Evolutionary conservation across 1,140 invertebrate species (phyloP).

Genomic region (Drosophila albomicans): DNA sequence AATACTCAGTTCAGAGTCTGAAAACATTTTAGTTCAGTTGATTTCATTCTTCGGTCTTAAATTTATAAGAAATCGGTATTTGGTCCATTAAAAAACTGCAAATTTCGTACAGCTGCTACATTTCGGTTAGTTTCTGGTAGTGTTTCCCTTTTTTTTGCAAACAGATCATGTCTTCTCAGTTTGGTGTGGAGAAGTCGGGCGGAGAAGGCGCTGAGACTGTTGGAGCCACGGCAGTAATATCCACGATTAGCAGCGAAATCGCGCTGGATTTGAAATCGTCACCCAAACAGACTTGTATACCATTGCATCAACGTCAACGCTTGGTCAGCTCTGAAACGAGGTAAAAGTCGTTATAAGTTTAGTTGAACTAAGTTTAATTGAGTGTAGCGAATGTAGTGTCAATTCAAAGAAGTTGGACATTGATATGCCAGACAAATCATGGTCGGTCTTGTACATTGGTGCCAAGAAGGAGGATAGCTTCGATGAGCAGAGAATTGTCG

Average conservation of each 20-base stretch:
- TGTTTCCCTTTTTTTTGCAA: background rate
- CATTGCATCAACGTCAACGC: slow-evolving; percentile 60
- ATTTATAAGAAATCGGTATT: slow-evolving; percentile 38
- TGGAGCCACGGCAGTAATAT: slow-evolving; percentile 22
- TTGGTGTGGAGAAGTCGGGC: slow-evolving; percentile 27
- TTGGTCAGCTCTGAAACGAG: slow-evolving; percentile 55
- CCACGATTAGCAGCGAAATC: slow-evolving; percentile 49
- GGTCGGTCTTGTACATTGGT: slow-evolving; percentile 74
- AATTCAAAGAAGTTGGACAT: slow-evolving; percentile 24
- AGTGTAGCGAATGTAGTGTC: slow-evolving; percentile 1
- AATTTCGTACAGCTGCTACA: slow-evolving; percentile 8
- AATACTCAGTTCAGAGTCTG: slow-evolving; percentile 5
- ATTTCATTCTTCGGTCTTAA: slow-evolving; percentile 35
- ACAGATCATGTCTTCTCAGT: slow-evolving; percentile 50
- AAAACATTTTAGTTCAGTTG: slow-evolving; percentile 39
- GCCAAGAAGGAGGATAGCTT: slow-evolving; percentile 37
- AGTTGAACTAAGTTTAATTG: background rate
- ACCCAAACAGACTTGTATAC: slow-evolving; percentile 73
- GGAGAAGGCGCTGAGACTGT: slow-evolving; percentile 22
- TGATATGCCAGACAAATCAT: slow-evolving; percentile 75
- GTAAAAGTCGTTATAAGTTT: slow-evolving; percentile 18
- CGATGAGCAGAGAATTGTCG: slow-evolving; percentile 36
- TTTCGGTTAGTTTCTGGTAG: slow-evolving; percentile 18
- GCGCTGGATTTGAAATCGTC: slow-evolving; percentile 64
- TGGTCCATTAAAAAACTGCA: slow-evolving; percentile 4